Evolutionary conservation across 2,113 vertebrate genomes (phyloP), one percentile per base, ranked within the genome.

Genomic region (Pelodiscus sinensis): DNA sequence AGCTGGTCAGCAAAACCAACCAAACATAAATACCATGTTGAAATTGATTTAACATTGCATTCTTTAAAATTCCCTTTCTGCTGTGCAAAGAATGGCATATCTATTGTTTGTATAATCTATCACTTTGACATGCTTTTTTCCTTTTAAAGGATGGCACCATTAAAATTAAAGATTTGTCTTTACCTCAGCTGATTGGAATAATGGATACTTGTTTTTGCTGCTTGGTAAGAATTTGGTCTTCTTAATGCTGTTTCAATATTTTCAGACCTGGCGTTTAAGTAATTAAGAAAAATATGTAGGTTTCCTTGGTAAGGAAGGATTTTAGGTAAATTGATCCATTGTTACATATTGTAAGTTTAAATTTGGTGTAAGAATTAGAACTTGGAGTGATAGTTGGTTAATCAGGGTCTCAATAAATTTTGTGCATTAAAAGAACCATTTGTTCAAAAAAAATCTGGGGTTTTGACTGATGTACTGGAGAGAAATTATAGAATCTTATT

Each of bases 181-280:
- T 99, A 81, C 99, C 99, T 73, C 99, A 99, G 94, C 98, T 99
- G 38, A 98, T 99, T 84, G 99, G 99, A 27, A 99, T 99, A 97
- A 99, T 99, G 97, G 99, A 99, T 97, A 99, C 99, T 0, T 99
- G 99, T 97, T 99, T 99, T 97, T 99, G 99, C 97, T 99, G 99
- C 97, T 98, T 99, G 99, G 99, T 99, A 97, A 98, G 98, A 94
- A 78, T 95, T 92, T 94, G 81, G 15, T 82, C 4, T 55, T 84
- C 65, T 94, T 96, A 88, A 79, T 1, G 6, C 79, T 89, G 22
- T 86, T 55, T 2, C 52, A 25, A 92, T 94, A 12, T 82, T 91
- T 95, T 91, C 29, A 95, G 94, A 96, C 79, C 60, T 71, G 2
- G 0, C 57, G 29, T 75, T 35, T 12, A 8, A 27, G 78, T 85